Percentiles rank a stretch among this genome's conserved stretches.
These are phyloP conservation scores for Graptemys geographica DNA, from an alignment of 2,797 vertebrate genomes.

Conservation along the genomic window DNA sequence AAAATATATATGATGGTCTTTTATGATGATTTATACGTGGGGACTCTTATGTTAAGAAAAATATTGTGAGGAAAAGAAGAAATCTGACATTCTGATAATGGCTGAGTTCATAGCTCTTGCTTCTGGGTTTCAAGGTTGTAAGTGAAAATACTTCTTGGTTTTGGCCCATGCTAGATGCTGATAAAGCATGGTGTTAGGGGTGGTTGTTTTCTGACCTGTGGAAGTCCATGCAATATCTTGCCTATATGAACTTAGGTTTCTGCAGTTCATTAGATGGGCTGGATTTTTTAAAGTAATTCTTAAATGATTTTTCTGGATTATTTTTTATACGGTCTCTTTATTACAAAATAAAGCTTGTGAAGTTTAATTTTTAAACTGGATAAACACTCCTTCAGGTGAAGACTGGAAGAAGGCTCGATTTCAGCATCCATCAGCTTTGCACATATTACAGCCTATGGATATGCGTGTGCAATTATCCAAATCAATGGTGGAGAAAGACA, in stretches of 20 bases:
- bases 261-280: background rate
- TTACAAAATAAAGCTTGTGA: background rate
- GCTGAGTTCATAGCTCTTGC: background rate
- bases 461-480: constrained; percentile 91
- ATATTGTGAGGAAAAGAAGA: background rate
- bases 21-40: background rate
- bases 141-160: background rate
- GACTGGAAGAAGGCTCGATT: constrained; percentile 89
- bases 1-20: background rate
- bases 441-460: constrained; percentile 94
- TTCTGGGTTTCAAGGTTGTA: background rate
- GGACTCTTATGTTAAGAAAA: background rate
- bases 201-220: background rate
- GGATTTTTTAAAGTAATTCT: background rate
- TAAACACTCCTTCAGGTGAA: constrained; percentile 82
- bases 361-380: background rate
- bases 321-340: background rate
- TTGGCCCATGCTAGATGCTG: background rate
- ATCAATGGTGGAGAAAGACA: constrained; percentile 94
- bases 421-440: constrained; percentile 87
- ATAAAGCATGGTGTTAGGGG: background rate
- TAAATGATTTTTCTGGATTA: background rate
- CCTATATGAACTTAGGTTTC: background rate
- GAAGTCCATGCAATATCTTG: background rate
- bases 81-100: background rate